Base-by-base conservation (phyloP, 2,113 vertebrate genomes). In the Prionailurus viverrinus region DNA sequence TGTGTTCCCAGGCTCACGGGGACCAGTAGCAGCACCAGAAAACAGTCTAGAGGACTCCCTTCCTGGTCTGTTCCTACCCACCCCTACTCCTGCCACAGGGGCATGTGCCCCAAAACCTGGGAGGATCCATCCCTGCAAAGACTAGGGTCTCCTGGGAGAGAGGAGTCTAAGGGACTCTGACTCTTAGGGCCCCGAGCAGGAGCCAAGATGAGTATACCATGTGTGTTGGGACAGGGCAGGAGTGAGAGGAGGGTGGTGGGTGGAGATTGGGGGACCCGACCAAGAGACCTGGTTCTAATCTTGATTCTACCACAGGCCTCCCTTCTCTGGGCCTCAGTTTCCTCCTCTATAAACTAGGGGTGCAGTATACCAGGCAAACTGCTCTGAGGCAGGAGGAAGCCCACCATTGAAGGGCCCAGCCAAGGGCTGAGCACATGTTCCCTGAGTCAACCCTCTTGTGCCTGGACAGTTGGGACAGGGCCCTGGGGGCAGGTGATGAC, bases 301-400 rank as follows among this genome's bases (percentile, higher is more conserved):
- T 23, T 3, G 27, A 68, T 51, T 61, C 51, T 0, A 51, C 33
- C 48, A 27, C 16, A 10, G 1, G 31, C 69, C 18, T 66, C 68
- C 65, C 41, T 23, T 45, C n/a, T 65, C 4, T 0, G 1, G 91
- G 65, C 51, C 53, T 82, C 87, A 76, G 65, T 69, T 85, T 69
- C 63, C 84, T 88, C 48, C 65, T 96, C 69, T 92, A 5, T 41
- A 69, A 61, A 91, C 16, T 14, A 18, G 73, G 76, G 29, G 3
- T 25, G 19, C 33, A 8, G 23, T 25, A 5, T 3, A 11, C 25
- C 36, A 41, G 0, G 4, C 5, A 48, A 45, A 13, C 41, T 3
- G 4, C 51, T 16, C 1, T 0, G n/a, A 73, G 79, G 55, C 27
- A 51, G 86, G 33, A 93, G 68, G 27, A 83, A 55, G 12, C 1